Conservation (phyloP, 2,888 invertebrate species). For the Operophtera brumata region DNA sequence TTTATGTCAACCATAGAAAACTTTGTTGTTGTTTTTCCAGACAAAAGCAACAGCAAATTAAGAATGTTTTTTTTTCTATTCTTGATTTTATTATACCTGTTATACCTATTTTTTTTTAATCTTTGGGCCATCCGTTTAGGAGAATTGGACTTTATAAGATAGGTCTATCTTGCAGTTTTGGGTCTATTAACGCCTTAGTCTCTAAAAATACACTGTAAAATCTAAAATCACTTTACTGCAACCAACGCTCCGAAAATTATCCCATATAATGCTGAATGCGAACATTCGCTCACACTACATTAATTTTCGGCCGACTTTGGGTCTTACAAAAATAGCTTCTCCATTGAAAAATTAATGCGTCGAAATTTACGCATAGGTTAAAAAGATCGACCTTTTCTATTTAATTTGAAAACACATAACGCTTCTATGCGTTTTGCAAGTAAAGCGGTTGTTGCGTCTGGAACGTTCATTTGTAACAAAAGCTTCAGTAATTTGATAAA, state of each 20-base stretch:
- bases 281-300: conserved; percentile 37
- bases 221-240: not conserved
- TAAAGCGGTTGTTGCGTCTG: conserved; percentile 10
- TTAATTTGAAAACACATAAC: conserved; percentile 32
- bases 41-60: too few species aligned
- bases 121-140: too few species aligned
- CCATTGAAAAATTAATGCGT: conserved; percentile 31
- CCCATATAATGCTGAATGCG: not conserved
- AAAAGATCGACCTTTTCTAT: conserved; percentile 26
- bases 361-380: conserved; percentile 17
- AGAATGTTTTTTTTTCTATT: too few species aligned
- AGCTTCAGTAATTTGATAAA: conserved; percentile 1
- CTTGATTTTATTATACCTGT: too few species aligned
- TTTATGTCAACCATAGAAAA: too few species aligned
- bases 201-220: too few species aligned
- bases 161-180: too few species aligned
- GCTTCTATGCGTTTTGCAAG: conserved; percentile 16
- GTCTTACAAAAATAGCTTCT: conserved; percentile 27
- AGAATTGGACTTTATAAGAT: too few species aligned
- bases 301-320: conserved; percentile 35
- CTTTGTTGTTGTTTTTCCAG: too few species aligned
- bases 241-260: conserved; percentile 2
- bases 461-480: conserved; percentile 9
- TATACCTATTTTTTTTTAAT: too few species aligned
- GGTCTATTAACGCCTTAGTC: too few species aligned